phyloP scores from a whole-genome alignment of 2,888 invertebrate genomes.

The Lasioglossum figueresi region DNA sequence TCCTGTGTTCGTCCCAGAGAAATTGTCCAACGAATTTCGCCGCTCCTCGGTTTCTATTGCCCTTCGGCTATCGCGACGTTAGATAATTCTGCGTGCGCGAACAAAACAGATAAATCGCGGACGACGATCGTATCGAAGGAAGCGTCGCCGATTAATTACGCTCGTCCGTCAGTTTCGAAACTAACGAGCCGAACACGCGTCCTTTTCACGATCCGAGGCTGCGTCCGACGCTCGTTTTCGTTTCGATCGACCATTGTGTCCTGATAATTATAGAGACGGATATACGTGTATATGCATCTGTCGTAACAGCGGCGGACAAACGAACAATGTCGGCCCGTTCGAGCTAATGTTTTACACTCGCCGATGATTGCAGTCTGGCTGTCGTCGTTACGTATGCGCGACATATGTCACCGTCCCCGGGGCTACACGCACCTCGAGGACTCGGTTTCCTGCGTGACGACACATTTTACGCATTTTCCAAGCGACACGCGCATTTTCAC shows the following conservation, averaged over 20 bases:
- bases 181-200: not conserved
- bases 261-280: constrained; percentile 30
- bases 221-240: constrained; percentile 12
- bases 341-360: constrained; percentile 37
- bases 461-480: not conserved
- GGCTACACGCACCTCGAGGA: constrained; percentile 9
- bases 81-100: not conserved
- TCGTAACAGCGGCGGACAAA: constrained; percentile 16
- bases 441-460: constrained; percentile 4
- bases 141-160: constrained; percentile 3
- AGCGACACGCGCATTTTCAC: not conserved
- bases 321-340: constrained; percentile 35
- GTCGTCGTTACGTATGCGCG: constrained; percentile 15
- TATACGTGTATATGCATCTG: constrained; percentile 38
- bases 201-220: not conserved
- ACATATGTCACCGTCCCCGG: constrained; percentile 22
- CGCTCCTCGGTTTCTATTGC: not conserved
- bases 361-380: constrained; percentile 29
- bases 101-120: not conserved
- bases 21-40: not conserved
- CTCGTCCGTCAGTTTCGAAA: constrained; percentile 1
- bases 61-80: not conserved
- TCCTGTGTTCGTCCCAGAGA: not conserved
- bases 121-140: not conserved
- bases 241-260: constrained; percentile 35